Evolutionary conservation across 2,888 invertebrate species (phyloP).

Genomic region (Eupithecia inturbata): DNA sequence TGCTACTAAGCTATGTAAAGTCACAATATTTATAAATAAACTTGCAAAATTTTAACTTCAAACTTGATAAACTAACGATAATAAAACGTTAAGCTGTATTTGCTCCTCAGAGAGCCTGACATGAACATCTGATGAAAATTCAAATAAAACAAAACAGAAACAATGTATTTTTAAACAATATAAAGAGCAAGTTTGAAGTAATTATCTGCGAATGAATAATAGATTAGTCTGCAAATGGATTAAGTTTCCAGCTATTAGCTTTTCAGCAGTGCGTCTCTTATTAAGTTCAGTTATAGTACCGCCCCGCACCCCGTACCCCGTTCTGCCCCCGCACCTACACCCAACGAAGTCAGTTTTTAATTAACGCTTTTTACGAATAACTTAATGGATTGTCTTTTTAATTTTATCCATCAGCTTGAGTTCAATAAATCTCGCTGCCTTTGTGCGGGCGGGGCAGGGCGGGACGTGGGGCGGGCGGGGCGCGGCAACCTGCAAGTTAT

Average conservation of each 20-base stretch:
- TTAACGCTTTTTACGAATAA: constrained; percentile 39
- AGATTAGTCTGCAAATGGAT: constrained; percentile 46
- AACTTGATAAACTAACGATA: background rate
- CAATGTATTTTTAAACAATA: constrained; percentile 21
- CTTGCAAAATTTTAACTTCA: background rate
- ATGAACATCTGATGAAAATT: background rate
- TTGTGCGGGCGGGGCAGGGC: constrained; percentile 24
- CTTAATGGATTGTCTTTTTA: constrained; percentile 46
- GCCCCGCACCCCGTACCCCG: constrained; percentile 4
- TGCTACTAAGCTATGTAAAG: background rate
- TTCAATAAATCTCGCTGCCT: constrained; percentile 46
- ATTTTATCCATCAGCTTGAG: constrained; percentile 45
- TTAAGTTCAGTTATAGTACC: constrained; percentile 37
- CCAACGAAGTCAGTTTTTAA: constrained; percentile 32
- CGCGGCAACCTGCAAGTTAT: constrained; percentile 31
- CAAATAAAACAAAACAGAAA: constrained; percentile 1
- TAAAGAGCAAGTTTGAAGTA: constrained; percentile 38
- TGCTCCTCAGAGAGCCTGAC: background rate
- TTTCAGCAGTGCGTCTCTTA: constrained; percentile 41
- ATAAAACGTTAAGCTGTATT: background rate
- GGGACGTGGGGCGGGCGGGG: constrained; percentile 3
- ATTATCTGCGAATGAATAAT: constrained; percentile 46
- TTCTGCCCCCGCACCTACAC: constrained; percentile 7
- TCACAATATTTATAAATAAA: background rate
- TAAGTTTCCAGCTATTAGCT: constrained; percentile 45